A percentile compares a stretch with the other conserved stretches of the same genome.
These are phyloP conservation scores for Lasiurus borealis DNA, from an alignment of 2,113 vertebrate species.

Conservation along the genomic window DNA sequence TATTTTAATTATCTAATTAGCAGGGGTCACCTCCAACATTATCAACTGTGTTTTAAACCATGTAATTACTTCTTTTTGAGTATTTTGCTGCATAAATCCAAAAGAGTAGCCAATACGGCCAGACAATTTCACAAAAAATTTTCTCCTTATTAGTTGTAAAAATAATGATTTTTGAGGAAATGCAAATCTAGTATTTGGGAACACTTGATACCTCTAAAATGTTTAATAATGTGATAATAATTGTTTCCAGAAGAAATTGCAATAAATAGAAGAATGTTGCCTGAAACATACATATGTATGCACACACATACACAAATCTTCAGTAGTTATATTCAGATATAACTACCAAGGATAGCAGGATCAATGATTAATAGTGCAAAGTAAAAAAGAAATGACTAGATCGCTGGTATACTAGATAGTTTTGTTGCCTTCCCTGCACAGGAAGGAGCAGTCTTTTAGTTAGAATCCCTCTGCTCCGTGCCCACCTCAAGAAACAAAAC, in stretches of 20 bases:
- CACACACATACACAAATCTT: not conserved
- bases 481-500: not conserved
- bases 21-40: not conserved
- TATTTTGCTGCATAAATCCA: constrained; percentile 13
- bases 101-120: not conserved
- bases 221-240: not conserved
- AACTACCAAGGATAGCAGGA: not conserved
- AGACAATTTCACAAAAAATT: not conserved
- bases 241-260: not conserved
- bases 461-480: not conserved
- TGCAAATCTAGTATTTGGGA: not conserved
- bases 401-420: not conserved
- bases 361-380: not conserved
- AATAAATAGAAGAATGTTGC: not conserved
- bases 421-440: not conserved
- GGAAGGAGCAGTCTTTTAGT: not conserved
- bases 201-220: not conserved
- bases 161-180: not conserved
- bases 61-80: not conserved
- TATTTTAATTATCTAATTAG: constrained; percentile 1
- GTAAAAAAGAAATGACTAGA: not conserved
- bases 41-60: not conserved
- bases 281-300: not conserved
- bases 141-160: not conserved
- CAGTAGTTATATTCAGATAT: constrained; percentile 9